Conservation (phyloP, 2,113 vertebrate genomes). For the Rhinogobius similis region DNA sequence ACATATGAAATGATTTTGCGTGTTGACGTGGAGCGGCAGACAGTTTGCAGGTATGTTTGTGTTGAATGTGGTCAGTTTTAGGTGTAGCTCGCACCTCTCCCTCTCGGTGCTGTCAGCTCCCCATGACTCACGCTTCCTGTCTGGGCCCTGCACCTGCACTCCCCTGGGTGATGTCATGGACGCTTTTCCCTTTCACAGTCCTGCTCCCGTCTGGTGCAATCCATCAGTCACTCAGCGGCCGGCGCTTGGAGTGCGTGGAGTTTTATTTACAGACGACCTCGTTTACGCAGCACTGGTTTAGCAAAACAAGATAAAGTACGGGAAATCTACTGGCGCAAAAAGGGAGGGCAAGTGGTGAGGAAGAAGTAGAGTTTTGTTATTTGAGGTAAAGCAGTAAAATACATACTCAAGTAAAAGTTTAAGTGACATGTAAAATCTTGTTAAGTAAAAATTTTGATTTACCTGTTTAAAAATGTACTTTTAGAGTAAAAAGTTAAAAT, state of each 20-base stretch:
- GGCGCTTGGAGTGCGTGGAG: slow-evolving; percentile 57
- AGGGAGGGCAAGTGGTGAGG: no score
- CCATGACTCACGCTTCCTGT: slow-evolving; percentile 81
- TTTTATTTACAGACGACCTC: slow-evolving; percentile 57
- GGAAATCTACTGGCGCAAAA: slow-evolving; percentile 40
- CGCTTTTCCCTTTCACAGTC: slow-evolving; percentile 72
- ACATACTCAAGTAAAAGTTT: no score
- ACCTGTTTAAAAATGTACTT: no score
- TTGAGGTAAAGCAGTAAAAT: no score
- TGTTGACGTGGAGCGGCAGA: slow-evolving; percentile 24
- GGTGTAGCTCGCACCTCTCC: slow-evolving; percentile 61
- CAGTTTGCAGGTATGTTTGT: slow-evolving; percentile 44
- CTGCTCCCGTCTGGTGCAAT: slow-evolving; percentile 59
- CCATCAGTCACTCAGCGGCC: slow-evolving; percentile 50
- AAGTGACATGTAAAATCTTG: no score
- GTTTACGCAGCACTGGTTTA: slow-evolving; percentile 31
- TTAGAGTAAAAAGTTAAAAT: no score
- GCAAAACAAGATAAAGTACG: slow-evolving; percentile 28
- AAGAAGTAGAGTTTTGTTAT: no score
- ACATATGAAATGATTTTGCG: not conserved
- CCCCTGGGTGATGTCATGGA: slow-evolving; percentile 79
- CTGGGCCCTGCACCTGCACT: slow-evolving; percentile 75
- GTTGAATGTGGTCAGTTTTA: slow-evolving; percentile 40
- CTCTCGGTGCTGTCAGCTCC: slow-evolving; percentile 73
- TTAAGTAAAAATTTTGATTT: no score